phyloP scores from a whole-genome alignment of 2,113 vertebrate genomes.

The Mastomys coucha region DNA sequence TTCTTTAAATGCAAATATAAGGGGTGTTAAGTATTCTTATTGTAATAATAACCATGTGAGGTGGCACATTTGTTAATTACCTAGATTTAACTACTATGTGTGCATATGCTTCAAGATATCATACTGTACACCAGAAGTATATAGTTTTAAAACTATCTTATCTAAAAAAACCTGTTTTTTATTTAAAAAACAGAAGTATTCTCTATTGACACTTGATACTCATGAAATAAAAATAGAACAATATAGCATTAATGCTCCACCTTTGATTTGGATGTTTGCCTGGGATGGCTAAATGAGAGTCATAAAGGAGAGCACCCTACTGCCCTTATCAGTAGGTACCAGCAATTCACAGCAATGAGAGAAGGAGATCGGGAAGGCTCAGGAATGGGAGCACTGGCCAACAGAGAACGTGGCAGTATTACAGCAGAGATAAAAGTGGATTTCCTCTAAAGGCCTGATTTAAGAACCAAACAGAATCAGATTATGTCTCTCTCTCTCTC shows the following conservation, averaged over 20 bases:
- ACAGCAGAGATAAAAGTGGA: not conserved
- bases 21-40: not conserved
- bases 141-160: not conserved
- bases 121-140: not conserved
- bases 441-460: not conserved
- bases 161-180: not conserved
- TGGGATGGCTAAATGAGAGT: not conserved
- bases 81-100: not conserved
- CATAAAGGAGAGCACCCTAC: not conserved
- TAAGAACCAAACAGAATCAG: not conserved
- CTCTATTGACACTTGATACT: not conserved
- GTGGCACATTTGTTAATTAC: slow-evolving; percentile 11
- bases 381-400: not conserved
- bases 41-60: not conserved
- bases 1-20: not conserved
- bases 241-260: not conserved
- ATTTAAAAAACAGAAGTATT: not conserved
- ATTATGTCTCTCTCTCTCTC: not conserved
- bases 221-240: slow-evolving; percentile 13
- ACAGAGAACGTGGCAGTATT: not conserved
- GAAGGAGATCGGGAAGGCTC: not conserved
- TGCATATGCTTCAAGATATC: not conserved
- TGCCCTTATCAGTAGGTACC: not conserved
- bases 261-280: not conserved
- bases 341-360: not conserved